Conservation (phyloP, 2,797 vertebrate genomes). For the Tangara arthus region DNA sequence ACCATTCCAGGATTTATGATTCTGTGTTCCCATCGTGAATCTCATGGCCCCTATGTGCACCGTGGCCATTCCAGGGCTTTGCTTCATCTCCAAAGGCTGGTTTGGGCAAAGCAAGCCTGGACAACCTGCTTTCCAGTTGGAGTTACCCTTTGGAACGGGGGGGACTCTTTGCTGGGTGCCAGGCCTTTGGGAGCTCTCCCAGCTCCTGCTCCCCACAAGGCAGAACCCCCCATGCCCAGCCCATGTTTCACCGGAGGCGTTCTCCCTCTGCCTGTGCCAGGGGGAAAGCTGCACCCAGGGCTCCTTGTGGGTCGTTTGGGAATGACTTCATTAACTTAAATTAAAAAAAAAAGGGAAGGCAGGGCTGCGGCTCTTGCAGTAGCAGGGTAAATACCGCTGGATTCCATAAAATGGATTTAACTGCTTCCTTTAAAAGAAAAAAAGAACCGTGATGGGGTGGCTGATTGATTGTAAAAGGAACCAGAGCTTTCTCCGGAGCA, state of each 20-base stretch:
- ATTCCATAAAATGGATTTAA: slow-evolving; percentile 76
- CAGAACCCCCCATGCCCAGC: fast-evolving
- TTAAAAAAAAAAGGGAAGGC: background rate
- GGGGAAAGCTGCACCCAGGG: background rate
- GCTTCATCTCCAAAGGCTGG: fast-evolving
- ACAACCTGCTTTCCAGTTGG: fast-evolving
- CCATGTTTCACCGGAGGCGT: fast-evolving
- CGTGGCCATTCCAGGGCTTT: background rate
- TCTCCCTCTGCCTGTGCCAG: background rate
- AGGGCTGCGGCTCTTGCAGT: slow-evolving; percentile 50
- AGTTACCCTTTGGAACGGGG: background rate
- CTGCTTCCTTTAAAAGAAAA: slow-evolving; percentile 73
- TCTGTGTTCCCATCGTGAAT: background rate
- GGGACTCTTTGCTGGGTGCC: background rate
- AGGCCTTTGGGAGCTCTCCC: background rate
- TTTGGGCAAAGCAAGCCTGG: background rate
- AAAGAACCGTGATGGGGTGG: slow-evolving; percentile 49
- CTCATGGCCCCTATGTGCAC: fast-evolving
- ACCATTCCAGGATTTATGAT: background rate
- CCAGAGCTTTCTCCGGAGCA: background rate
- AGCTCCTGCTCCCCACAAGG: background rate
- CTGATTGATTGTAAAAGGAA: slow-evolving; percentile 63
- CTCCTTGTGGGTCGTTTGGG: background rate
- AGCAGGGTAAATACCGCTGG: slow-evolving; percentile 63
- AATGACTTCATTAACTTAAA: slow-evolving; percentile 43